Evolutionary conservation across 2,113 vertebrate genomes (phyloP), one percentile per base, ranked within the genome.

Genomic region (Seriola rivoliana): DNA sequence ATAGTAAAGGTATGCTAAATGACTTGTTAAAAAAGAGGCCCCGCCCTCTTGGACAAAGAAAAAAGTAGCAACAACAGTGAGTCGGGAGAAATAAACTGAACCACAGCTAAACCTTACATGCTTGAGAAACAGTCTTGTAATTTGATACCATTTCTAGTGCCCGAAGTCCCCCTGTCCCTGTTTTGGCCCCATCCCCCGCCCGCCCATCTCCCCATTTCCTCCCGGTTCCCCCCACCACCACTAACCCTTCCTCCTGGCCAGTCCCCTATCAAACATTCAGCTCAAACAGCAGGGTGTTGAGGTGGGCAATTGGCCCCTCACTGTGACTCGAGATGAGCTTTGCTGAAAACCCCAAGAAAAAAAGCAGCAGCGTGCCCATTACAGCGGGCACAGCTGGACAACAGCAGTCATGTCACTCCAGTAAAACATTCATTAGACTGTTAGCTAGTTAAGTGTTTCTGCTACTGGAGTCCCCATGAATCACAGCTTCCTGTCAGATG

Each of bases 1-100:
- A 87, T 93, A 85, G 78, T 34, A 80, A 69, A 90, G 81, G 88
- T 90, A 93, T 90, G 91, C 85, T 87, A 90, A 92, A 88, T 82
- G 76, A 91, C 80, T 89, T 87, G 89, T 93, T 75, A 72, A 81
- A 87, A 75, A 81, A 81, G 67, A 80, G 21, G 40, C 75, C 46
- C 64, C 71, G 44, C 81, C 85, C 85, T 80, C 48, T 50, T 10
- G 21, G 71, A 84, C 71, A 85, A 84, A 85, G 60, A 70, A 82
- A 78, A 67, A 81, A 66, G n/a, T 60, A 63, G 71, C 80, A 69
- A 59, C 52, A 83, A 74, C 77, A 72, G 44, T 19, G 4, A 78
- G 23, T 44, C 0, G 2, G 71, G 50, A 75, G 70, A 54, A 75
- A 57, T 57, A 70, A 87, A 81, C 48, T 16, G 23, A 48, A 74